Percentiles rank a stretch among this genome's conserved stretches.
Conservation (phyloP, 1,140 invertebrate species). For the Battus philenor region DNA sequence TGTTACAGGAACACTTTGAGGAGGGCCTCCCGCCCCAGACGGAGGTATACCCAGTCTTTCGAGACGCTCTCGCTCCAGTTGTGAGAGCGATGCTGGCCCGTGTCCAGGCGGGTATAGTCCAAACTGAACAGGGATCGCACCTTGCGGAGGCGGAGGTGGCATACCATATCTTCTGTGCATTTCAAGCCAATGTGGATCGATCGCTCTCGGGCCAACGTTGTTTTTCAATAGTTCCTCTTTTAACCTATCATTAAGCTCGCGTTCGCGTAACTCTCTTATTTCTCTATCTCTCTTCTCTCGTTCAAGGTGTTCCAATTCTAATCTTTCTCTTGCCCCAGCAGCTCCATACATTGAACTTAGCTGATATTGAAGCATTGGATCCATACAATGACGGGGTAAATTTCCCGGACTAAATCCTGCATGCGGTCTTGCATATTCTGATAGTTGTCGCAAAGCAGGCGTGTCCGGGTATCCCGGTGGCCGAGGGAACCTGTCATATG, state of each 20-base stretch:
- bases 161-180: constrained; percentile 83
- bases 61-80: constrained; percentile 91
- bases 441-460: constrained; percentile 92
- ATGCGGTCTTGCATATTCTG: constrained; percentile 92
- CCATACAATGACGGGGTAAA: constrained; percentile 82
- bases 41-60: constrained; percentile 86
- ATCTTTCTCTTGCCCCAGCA: constrained; percentile 83
- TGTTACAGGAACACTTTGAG: constrained; percentile 70
- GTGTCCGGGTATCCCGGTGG: constrained; percentile 89
- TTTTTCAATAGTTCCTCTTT: constrained; percentile 90
- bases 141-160: constrained; percentile 63
- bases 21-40: constrained; percentile 62
- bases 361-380: constrained; percentile 86
- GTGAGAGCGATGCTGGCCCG: constrained; percentile 81
- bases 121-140: constrained; percentile 78
- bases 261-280: constrained; percentile 88
- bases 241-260: constrained; percentile 87
- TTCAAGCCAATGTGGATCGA: constrained; percentile 95
- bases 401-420: constrained; percentile 86
- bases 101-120: constrained; percentile 80
- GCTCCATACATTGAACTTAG: constrained; percentile 84
- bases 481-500: constrained; percentile 86
- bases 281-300: constrained; percentile 90
- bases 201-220: constrained; percentile 76
- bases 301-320: constrained; percentile 89